Base-by-base conservation (phyloP, 37 sponge, comb jelly and placozoan species). In the Oscarella lobularis region DNA sequence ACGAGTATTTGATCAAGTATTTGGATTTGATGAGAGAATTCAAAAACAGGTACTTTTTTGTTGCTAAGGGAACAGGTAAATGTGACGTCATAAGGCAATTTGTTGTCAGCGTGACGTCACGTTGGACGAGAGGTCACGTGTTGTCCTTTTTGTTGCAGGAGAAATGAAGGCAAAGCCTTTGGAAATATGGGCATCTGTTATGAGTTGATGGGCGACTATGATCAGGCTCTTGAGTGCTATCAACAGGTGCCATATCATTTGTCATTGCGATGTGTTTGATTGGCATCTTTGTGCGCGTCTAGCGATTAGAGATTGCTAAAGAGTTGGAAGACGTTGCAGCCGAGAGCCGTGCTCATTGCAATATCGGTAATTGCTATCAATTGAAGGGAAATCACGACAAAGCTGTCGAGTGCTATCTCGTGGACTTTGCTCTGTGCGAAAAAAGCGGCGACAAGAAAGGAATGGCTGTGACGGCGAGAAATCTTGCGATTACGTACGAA, bases 281-380 rank as follows among this genome's bases (percentile, higher is more conserved):
- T 5, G 31, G 9, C 30, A n/a, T n/a, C n/a, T n/a, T n/a, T n/a
- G n/a, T n/a, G n/a, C n/a, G n/a, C n/a, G 4, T 40, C 0, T 48
- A 89, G 90, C 74, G 86, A 35, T 38, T 89, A 67, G 86, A 82
- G 66, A 66, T 85, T 30, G 77, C 72, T 0, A 66, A 82, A 4
- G 60, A 71, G 33, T 55, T 68, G 29, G 78, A 86, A 6, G 81
- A 89, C 75, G 37, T 31, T 30, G 6, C 38, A 0, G 60, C 83
- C 1, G 86, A 85, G 54, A 67, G 69, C 20, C 74, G 83, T 29
- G 75, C 83, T 5, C 68, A 85, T 29, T 89, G 90, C 72, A 76
- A 85, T 76, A 72, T 89, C 36, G 90, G 90, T 14, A 89, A 89
- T 81, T 85, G 86, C 66, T 37, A 78, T 38, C 41, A 83, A 77